Evolutionary conservation across 2,113 vertebrate species (phyloP), one percentile per base, ranked within the genome.

Genomic region (Thinocorus orbignyianus): DNA sequence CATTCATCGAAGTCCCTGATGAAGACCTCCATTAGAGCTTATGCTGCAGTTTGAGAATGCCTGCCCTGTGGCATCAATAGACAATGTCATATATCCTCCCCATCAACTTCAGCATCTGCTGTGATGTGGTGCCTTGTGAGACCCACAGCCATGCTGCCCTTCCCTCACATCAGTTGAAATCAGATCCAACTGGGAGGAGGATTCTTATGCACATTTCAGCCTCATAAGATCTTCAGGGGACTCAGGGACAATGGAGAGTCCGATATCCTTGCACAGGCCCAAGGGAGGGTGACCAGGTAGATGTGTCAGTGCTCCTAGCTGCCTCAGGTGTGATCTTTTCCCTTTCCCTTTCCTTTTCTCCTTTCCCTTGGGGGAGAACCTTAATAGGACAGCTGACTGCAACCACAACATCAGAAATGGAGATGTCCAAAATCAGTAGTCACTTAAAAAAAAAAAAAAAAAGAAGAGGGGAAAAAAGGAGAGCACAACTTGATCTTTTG

Each of bases 201-300:
- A 51, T 72, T 23, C 61, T 72, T 71, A 39, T 2, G 2, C 12
- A 41, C 14, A 31, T 57, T 44, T 90, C 54, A 86, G 65, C 23
- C n/a, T 89, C 37, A 11, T 15, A n/a, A 65, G 58, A 81, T 10
- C 14, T 76, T 20, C n/a, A 52, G 17, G 15, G 30, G 28, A 48
- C 28, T 20, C 2, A 0, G 7, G 37, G 7, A 54, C 78, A 51
- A 66, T 60, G 55, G 18, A 48, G 46, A 28, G 35, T 33, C 28
- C 4, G 0, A 9, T 41, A 42, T 25, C 13, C 19, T 66, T 0
- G 0, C 23, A 7, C 42, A 80, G 48, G 22, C 35, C 37, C 62
- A 49, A 25, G 0, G 0, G n/a, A 23, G n/a, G 49, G 9, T 41
- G 62, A 72, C 23, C n/a, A 54, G 78, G 9, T 57, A 46, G 37